Percentiles rank a stretch among this genome's conserved stretches.
Conservation (phyloP, 2,113 vertebrate species). For the Mola mola region DNA sequence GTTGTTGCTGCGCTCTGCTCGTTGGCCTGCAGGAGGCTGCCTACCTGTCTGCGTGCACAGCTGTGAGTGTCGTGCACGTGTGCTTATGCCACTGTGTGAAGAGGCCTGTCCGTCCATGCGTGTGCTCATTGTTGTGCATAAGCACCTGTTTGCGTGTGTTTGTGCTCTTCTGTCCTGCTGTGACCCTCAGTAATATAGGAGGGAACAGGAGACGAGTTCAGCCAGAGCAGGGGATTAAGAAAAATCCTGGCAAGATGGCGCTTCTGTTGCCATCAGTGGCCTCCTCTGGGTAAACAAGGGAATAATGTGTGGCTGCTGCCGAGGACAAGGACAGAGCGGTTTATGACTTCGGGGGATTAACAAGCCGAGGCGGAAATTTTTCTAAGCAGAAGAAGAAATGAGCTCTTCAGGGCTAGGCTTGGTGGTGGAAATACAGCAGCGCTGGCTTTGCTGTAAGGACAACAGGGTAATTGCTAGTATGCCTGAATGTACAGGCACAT, state of each 20-base stretch:
- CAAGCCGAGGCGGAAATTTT: conserved; percentile 74
- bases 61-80: conserved; percentile 15
- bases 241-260: conserved; percentile 82
- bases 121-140: conserved; percentile 20
- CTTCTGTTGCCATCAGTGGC: conserved; percentile 82
- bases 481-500: conserved; percentile 10
- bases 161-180: conserved; percentile 51
- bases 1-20: conserved; percentile 71
- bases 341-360: conserved; percentile 76
- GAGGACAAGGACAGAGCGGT: conserved; percentile 73
- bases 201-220: conserved; percentile 71
- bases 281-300: conserved; percentile 79
- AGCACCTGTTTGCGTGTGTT: conserved; percentile 28
- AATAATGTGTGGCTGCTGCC: conserved; percentile 54
- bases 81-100: background rate
- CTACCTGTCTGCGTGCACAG: conserved; percentile 31
- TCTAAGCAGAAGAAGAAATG: conserved; percentile 67
- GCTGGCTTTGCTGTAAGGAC: conserved; percentile 10
- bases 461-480: conserved; percentile 23
- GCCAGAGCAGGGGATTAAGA: conserved; percentile 73
- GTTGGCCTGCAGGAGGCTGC: conserved; percentile 65
- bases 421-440: conserved; percentile 39
- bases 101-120: conserved; percentile 9
- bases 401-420: conserved; percentile 46
- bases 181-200: conserved; percentile 66